Evolutionary conservation across 2,888 invertebrate species (phyloP).

Genomic region (Eristalis arbustorum): DNA sequence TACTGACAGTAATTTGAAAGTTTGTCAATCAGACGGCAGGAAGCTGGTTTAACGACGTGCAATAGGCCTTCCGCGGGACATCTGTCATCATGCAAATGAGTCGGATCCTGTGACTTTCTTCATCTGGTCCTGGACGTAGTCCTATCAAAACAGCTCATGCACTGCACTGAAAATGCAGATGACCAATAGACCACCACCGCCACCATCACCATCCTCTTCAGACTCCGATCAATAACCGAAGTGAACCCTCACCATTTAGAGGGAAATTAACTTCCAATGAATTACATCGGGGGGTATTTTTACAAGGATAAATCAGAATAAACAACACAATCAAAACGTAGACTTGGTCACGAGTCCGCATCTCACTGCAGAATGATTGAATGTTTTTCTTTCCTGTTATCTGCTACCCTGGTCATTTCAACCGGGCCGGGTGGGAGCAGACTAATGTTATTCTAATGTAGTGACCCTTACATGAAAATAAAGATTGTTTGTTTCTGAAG

Average conservation of each 20-base stretch:
- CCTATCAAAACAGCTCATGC: background rate
- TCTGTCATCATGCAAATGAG: conserved; percentile 42
- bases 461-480: conserved; percentile 60
- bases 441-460: conserved; percentile 68
- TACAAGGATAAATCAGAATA: conserved; percentile 60
- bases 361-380: conserved; percentile 67
- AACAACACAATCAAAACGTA: conserved; percentile 61
- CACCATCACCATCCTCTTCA: no score
- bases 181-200: conserved; percentile 25
- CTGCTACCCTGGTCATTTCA: conserved; percentile 54
- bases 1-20: conserved; percentile 62
- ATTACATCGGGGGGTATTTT: conserved; percentile 66
- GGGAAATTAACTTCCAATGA: conserved; percentile 68
- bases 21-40: conserved; percentile 34
- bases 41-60: conserved; percentile 54
- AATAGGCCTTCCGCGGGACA: conserved; percentile 36
- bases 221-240: conserved; percentile 18
- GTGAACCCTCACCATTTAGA: conserved; percentile 47
- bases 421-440: conserved; percentile 1
- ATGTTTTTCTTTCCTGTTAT: conserved; percentile 70
- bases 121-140: background rate
- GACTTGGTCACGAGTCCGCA: background rate
- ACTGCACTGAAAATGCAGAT: conserved; percentile 44
- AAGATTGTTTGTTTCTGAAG: conserved; percentile 65
- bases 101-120: background rate